These are phyloP conservation scores for Chelidonichthys spinosus DNA, from an alignment of 2,797 vertebrate species.

Conservation along the genomic window DNA sequence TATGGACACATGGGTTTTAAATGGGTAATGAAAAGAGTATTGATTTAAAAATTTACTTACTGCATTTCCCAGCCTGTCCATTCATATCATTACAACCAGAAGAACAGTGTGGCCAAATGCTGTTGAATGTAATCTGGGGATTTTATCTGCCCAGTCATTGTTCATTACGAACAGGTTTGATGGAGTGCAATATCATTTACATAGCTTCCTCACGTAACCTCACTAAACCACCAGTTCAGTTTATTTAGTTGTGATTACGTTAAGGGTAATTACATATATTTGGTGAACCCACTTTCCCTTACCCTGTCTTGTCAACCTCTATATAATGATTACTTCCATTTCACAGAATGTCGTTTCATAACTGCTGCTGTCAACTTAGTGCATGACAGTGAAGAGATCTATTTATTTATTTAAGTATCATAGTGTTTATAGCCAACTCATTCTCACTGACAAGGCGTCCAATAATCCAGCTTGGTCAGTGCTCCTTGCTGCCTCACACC, in stretches of 20 bases:
- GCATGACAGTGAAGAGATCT: background rate
- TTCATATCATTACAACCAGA: slow-evolving; percentile 69
- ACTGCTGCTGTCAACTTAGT: background rate
- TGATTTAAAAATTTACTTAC: slow-evolving; percentile 73
- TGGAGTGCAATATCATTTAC: slow-evolving; percentile 47
- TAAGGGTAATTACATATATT: background rate
- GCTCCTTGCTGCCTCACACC: too few relatives aligned
- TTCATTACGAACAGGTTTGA: slow-evolving; percentile 67
- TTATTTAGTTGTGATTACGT: slow-evolving; percentile 9
- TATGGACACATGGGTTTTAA: slow-evolving; percentile 27
- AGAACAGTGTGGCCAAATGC: slow-evolving; percentile 52
- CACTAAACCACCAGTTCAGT: background rate
- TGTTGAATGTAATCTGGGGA: slow-evolving; percentile 58
- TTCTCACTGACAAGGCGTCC: too few relatives aligned
- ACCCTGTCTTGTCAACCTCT: background rate
- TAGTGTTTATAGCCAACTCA: too few relatives aligned
- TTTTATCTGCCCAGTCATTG: slow-evolving; percentile 59
- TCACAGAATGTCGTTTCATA: background rate
- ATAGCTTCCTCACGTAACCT: slow-evolving; percentile 18
- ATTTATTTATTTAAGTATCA: too few relatives aligned
- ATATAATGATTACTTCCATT: slow-evolving; percentile 1
- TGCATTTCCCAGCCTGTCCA: slow-evolving; percentile 51
- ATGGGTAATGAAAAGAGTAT: slow-evolving; percentile 75
- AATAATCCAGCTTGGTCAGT: too few relatives aligned
- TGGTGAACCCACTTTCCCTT: background rate